Conservation (phyloP, 2,888 invertebrate genomes). For the Gastracanthus pulcherrimus region DNA sequence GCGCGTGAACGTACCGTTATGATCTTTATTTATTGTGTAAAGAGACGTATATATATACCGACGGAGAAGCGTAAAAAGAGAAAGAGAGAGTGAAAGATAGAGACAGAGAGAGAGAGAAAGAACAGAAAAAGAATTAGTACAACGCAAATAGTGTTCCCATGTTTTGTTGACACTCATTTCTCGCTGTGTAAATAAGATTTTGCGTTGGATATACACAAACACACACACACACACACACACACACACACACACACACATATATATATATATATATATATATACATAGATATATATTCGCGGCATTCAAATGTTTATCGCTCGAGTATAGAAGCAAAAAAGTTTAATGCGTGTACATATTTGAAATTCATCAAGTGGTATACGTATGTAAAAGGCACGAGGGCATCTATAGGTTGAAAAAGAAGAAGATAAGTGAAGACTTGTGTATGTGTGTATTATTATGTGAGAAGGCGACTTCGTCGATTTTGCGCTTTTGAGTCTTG, state of each 20-base stretch:
- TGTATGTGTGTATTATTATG: not conserved
- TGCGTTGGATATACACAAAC: no score
- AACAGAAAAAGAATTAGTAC: not conserved
- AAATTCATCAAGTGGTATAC: constrained; percentile 13
- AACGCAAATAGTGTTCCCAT: constrained; percentile 34
- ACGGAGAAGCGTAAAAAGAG: no score
- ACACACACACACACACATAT: no score
- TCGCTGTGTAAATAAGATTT: constrained; percentile 50
- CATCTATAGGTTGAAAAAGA: not conserved
- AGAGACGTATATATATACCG: no score
- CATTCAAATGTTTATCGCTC: constrained; percentile 42
- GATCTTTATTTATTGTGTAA: constrained; percentile 9
- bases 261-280: no score
- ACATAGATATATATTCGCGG: not conserved
- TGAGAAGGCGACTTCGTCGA: no score
- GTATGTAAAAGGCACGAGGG: not conserved
- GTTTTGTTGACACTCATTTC: constrained; percentile 44
- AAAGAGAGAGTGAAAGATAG: not conserved
- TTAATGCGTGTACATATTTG: constrained; percentile 44
- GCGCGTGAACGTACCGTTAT: not conserved
- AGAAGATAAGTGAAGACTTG: not conserved
- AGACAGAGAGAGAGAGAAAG: not conserved
- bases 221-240: no score
- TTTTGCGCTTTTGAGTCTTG: not conserved
- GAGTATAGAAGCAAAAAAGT: constrained; percentile 21